phyloP scores from a whole-genome alignment of 2,113 vertebrate genomes.

The Myiopsitta monachus region DNA sequence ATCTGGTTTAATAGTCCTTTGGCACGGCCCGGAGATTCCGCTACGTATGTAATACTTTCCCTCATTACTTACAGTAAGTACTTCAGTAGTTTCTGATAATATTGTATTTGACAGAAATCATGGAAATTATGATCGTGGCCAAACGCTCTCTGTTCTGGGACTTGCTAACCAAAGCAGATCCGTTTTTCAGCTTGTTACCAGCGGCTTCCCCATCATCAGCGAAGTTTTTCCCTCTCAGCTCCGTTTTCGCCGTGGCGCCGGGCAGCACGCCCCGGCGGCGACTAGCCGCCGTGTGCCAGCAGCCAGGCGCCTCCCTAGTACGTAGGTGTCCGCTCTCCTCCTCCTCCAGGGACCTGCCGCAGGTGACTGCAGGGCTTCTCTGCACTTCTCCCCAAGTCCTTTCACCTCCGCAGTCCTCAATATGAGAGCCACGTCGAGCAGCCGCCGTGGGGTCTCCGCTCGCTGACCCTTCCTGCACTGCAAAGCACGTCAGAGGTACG shows the following conservation, averaged over 20 bases:
- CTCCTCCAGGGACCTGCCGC: neutral
- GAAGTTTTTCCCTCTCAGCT: neutral
- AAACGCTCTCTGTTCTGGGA: neutral
- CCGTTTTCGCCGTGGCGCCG: neutral
- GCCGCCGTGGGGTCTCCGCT: neutral
- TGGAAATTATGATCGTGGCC: conserved; percentile 45
- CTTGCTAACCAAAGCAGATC: conserved; percentile 29
- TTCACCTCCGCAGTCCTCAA: neutral
- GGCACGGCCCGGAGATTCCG: neutral
- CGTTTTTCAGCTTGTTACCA: conserved; percentile 15
- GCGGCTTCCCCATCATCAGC: neutral
- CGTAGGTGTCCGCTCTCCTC: neutral
- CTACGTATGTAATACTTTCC: conserved; percentile 10
- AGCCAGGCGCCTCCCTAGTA: neutral
- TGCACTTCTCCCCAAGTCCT: neutral
- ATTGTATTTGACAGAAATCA: conserved; percentile 57
- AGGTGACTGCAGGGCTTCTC: neutral
- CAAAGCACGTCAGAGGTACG: neutral
- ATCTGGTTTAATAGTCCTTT: neutral
- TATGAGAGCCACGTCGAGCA: neutral
- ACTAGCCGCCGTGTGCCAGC: neutral
- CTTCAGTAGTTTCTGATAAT: conserved; percentile 20
- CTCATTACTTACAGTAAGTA: conserved; percentile 55
- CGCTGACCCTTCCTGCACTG: neutral
- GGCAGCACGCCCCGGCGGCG: accelerated